Evolutionary conservation across 2,113 vertebrate genomes (phyloP), one percentile per base, ranked within the genome.

Genomic region (Corydoras sp.): DNA sequence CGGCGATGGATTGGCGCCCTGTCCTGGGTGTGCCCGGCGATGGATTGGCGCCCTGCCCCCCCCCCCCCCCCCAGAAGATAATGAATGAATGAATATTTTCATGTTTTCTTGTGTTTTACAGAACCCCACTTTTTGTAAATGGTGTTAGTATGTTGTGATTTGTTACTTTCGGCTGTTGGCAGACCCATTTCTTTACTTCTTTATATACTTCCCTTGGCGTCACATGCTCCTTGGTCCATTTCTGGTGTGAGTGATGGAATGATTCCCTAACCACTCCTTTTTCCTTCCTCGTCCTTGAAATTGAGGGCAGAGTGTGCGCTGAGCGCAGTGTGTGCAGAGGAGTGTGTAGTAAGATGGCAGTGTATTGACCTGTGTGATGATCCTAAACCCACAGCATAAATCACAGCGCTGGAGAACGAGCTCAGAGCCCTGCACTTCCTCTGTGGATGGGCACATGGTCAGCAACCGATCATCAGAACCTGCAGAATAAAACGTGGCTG

Each of bases 141-240:
- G 7, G 35, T 4, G 35, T 43, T 43, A 0, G 7, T 43, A 43
- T 43, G 35, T 43, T 43, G 35, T 43, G 35, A 43, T 8, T 43
- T 43, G 35, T 43, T 43, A 43, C 7, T 2, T 43, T 43, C 7
- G 1, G 4, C 35, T 43, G 35, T 43, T 43, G 35, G 35, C 35
- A 43, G 35, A 43, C 35, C 4, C 63, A 62, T 30, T 24, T n/a
- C 13, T 65, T 73, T 56, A 62, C 55, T 31, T 50, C 58, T 59
- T 24, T 67, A 18, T 29, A 29, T 66, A 11, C 8, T 70, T 59
- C 49, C 32, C 48, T 73, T 55, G 54, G 70, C 71, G 14, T 69
- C 55, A 29, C 35, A 31, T 6, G 29, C 69, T 73, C 53, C 62
- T 68, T 65, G 66, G 66, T 73, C 56, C 62, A 72, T 77, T 69